Base-by-base conservation (phyloP, 2,797 vertebrate species). In the Channa striata region DNA sequence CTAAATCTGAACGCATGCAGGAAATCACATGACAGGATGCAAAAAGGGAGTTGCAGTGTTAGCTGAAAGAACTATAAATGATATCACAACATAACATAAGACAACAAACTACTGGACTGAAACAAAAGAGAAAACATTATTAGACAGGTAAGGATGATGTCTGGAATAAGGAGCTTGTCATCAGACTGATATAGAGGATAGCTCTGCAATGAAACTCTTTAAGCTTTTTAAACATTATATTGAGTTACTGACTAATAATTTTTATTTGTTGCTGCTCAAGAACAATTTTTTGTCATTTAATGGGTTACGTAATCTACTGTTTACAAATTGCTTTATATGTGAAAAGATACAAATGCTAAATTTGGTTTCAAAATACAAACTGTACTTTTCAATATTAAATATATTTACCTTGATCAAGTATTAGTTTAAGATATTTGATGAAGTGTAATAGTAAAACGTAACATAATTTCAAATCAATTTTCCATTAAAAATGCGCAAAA, bases 21-120 rank as follows among this genome's bases (percentile, higher is more conserved):
- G 90, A 92, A 91, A 73, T 88, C 90, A 91, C 64, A 74, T 91
- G 88, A 88, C 90, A 85, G 87, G 90, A 89, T 72, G 63, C 51
- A 52, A 72, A 39, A 16, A 3, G 51, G 9, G 8, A 13, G 0
- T 30, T 42, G 16, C 21, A 36, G 9, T 51, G 13, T 10, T 61
- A 39, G 17, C 20, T 59, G 10, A 68, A 74, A 59, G 16, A 33
- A 34, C 37, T n/a, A 7, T 11, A 37, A 4, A 49, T 16, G 8
- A 53, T 46, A 50, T 59, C 21, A 56, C 36, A 83, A 61, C 40
- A 58, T 20, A 17, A 13, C 3, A 72, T 9, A 30, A 20, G 3
- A 68, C 51, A 50, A 17, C 8, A 36, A 2, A 49, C 17, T n/a
- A 39, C 11, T 51, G 11, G 20, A 34, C 6, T 58, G 57, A 44